phyloP scores from a whole-genome alignment of 2,888 invertebrate genomes.

The Leptinotarsa haldemani region DNA sequence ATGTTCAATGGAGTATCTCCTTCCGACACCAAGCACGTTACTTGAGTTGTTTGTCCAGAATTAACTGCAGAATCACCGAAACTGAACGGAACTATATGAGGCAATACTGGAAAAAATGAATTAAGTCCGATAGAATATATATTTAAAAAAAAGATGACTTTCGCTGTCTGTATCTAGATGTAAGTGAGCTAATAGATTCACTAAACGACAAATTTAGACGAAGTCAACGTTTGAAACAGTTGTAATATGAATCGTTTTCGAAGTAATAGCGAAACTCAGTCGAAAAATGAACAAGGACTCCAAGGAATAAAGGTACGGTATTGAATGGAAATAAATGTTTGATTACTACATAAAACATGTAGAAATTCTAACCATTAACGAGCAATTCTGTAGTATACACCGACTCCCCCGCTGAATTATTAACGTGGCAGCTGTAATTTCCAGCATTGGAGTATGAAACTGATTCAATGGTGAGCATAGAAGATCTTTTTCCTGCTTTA shows the following conservation, averaged over 20 bases:
- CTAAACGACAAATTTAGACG: neutral
- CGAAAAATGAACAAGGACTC: neutral
- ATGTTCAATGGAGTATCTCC: conserved; percentile 72
- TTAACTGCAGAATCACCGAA: conserved; percentile 82
- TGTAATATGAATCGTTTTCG: neutral
- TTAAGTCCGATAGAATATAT: neutral
- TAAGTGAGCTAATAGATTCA: neutral
- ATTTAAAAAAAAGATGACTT: too few relatives aligned
- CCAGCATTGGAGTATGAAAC: conserved; percentile 76
- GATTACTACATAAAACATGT: neutral
- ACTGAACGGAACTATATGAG: conserved; percentile 84
- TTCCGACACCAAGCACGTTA: conserved; percentile 74
- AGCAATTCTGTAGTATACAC: conserved; percentile 73
- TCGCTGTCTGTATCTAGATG: too few relatives aligned
- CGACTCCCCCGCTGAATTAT: conserved; percentile 73
- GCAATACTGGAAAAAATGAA: conserved; percentile 76
- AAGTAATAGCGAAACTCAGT: neutral
- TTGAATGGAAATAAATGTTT: neutral
- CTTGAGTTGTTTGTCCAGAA: conserved; percentile 83
- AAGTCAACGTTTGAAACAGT: neutral
- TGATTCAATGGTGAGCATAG: conserved; percentile 76
- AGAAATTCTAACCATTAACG: conserved; percentile 73
- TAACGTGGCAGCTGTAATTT: conserved; percentile 75
- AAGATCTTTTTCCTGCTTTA: conserved; percentile 72
- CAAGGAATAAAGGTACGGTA: conserved; percentile 2